These are phyloP conservation scores for Pachydiplax longipennis DNA, from an alignment of 2,888 invertebrate species.

Conservation along the genomic window DNA sequence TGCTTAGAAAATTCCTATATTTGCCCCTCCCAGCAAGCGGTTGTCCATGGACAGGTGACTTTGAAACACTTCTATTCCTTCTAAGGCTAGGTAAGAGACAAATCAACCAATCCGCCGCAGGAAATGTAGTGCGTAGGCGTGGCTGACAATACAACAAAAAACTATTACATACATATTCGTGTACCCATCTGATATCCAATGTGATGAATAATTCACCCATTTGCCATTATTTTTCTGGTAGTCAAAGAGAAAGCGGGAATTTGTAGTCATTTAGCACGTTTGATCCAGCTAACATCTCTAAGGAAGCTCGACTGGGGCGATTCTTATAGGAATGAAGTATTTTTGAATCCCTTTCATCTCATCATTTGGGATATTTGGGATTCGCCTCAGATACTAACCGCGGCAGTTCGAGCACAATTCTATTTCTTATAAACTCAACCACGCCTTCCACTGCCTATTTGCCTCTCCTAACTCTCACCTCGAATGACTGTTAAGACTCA, in stretches of 20 bases:
- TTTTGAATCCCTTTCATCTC: background rate
- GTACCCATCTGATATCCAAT: too few relatives aligned
- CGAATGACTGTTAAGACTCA: background rate
- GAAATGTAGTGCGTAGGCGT: too few relatives aligned
- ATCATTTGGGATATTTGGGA: background rate
- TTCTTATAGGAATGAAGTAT: background rate
- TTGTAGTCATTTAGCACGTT: background rate
- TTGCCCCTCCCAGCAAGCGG: too few relatives aligned
- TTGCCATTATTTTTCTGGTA: background rate
- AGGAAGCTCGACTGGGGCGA: background rate
- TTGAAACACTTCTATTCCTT: too few relatives aligned
- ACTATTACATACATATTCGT: too few relatives aligned
- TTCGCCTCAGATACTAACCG: background rate
- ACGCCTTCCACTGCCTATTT: constrained; percentile 1
- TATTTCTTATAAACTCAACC: background rate
- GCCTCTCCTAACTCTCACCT: background rate
- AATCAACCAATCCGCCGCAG: too few relatives aligned
- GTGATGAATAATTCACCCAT: too few relatives aligned
- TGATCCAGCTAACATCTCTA: background rate
- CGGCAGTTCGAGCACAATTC: background rate
- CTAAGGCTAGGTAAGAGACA: too few relatives aligned
- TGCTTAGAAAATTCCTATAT: too few relatives aligned
- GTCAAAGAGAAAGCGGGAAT: background rate
- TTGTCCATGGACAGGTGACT: too few relatives aligned
- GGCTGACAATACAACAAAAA: too few relatives aligned